These are phyloP conservation scores for Bagarius yarrelli DNA, from an alignment of 2,113 vertebrate species.

Conservation along the genomic window DNA sequence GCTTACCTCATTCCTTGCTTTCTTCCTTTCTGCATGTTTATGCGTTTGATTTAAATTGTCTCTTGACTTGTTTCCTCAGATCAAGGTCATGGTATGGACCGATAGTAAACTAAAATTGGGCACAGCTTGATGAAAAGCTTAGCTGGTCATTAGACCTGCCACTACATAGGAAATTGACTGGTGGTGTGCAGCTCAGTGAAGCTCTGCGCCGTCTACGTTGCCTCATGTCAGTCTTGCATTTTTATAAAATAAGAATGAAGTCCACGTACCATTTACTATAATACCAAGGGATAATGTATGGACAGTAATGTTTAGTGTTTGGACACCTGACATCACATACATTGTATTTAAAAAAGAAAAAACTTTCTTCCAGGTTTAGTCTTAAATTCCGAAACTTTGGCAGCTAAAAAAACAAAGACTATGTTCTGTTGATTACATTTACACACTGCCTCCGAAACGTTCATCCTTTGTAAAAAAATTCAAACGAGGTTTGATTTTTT, in stretches of 20 bases:
- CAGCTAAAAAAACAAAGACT: too few species aligned
- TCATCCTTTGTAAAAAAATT: too few species aligned
- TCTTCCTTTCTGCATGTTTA: conserved; percentile 37
- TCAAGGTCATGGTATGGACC: conserved; percentile 65
- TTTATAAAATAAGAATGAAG: conserved; percentile 57
- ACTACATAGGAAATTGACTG: conserved; percentile 29
- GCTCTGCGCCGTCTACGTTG: conserved; percentile 20
- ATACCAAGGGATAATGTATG: neutral
- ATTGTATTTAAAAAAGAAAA: too few species aligned
- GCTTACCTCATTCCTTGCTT: conserved; percentile 53
- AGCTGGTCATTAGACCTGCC: conserved; percentile 30
- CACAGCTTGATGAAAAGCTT: conserved; percentile 52
- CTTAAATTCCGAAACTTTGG: too few species aligned
- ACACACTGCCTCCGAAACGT: too few species aligned
- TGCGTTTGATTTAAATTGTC: conserved; percentile 62
- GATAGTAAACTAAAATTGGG: conserved; percentile 66
- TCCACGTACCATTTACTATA: conserved; percentile 31
- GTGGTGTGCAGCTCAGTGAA: conserved; percentile 8
- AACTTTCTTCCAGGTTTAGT: too few species aligned
- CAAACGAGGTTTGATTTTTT: too few species aligned
- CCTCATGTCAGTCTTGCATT: conserved; percentile 40
- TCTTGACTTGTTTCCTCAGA: conserved; percentile 67
- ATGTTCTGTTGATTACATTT: too few species aligned
- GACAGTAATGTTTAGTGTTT: too few species aligned
- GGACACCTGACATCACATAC: too few species aligned